Evolutionary conservation across 2,797 vertebrate species (phyloP), one percentile per base, ranked within the genome.

Genomic region (Chelon labrosus): DNA sequence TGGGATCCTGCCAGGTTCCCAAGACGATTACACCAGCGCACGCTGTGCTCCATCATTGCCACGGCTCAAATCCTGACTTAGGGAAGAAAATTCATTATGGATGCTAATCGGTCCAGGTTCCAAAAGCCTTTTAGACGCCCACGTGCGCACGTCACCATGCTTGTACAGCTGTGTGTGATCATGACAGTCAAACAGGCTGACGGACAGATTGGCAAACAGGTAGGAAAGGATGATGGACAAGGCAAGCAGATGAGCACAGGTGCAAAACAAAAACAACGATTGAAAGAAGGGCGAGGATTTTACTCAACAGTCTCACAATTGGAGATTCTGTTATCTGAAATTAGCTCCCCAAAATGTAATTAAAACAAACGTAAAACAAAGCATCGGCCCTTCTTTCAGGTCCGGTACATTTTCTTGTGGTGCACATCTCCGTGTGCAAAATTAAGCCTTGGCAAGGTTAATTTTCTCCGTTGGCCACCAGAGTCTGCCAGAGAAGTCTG

Each of bases 151-250:
- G 38, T 61, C 17, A 22, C 65, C 49, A 22, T 81, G 84, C 73
- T 84, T 80, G 66, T 70, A 79, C 78, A 81, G 80, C 74, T 79
- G 70, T 58, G 70, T 74, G 73, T 70, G 60, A 70, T 79, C 62
- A 51, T 39, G 66, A 77, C 70, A 64, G 72, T 65, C 73, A 47
- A 63, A 71, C 63, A 56, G 66, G 77, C 60, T 53, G 60, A 73
- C 38, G 5, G 78, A 76, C 60, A 49, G 63, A 73, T 22, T 65
- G 55, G 60, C 52, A 72, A 44, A 73, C 54, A 59, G 46, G 61
- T 70, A 9, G 62, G 57, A 69, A 59, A 39, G 59, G 57, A 56
- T 76, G 79, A 78, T 11, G 60, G 75, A 70, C 49, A 59, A 66
- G 54, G 54, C n/a, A 7, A 35, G 71, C 70, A 35, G 19, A 58